Evolutionary conservation across 1,140 invertebrate species (phyloP).

Genomic region (Zaprionus tsacasi): DNA sequence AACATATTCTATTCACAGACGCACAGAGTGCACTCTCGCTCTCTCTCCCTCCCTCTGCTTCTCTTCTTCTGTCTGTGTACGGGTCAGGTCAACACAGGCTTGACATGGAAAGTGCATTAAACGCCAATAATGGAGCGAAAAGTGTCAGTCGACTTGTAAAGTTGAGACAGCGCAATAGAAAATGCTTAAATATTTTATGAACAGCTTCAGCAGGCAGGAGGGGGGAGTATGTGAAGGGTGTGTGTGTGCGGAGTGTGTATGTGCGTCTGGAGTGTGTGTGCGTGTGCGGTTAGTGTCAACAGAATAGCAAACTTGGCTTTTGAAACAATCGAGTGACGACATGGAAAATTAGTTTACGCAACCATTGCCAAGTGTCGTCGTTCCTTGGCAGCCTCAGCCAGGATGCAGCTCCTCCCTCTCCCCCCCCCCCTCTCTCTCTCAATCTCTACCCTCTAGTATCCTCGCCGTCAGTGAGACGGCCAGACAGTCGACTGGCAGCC

Average conservation of each 20-base stretch:
- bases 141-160: conserved; percentile 36
- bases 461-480: conserved; percentile 16
- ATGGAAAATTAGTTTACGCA: conserved; percentile 82
- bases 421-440: neutral
- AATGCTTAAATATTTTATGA: conserved; percentile 65
- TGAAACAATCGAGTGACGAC: conserved; percentile 82
- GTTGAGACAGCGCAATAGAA: conserved; percentile 42
- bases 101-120: conserved; percentile 75
- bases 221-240: neutral
- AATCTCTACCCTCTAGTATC: neutral
- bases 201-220: neutral
- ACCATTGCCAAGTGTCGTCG: conserved; percentile 63
- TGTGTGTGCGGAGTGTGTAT: conserved; percentile 18
- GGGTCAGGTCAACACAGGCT: conserved; percentile 4
- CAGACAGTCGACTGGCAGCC: conserved; percentile 10
- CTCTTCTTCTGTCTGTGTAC: neutral
- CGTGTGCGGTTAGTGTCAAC: conserved; percentile 52
- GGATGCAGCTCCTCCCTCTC: neutral
- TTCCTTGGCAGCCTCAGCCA: conserved; percentile 16
- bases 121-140: conserved; percentile 44
- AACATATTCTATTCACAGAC: neutral
- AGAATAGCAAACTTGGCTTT: conserved; percentile 66
- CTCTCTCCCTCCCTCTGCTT: neutral
- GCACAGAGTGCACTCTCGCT: neutral
- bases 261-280: conserved; percentile 26